Evolutionary conservation across 2,797 vertebrate genomes (phyloP).

Genomic region (Acipenser transmontanus): DNA sequence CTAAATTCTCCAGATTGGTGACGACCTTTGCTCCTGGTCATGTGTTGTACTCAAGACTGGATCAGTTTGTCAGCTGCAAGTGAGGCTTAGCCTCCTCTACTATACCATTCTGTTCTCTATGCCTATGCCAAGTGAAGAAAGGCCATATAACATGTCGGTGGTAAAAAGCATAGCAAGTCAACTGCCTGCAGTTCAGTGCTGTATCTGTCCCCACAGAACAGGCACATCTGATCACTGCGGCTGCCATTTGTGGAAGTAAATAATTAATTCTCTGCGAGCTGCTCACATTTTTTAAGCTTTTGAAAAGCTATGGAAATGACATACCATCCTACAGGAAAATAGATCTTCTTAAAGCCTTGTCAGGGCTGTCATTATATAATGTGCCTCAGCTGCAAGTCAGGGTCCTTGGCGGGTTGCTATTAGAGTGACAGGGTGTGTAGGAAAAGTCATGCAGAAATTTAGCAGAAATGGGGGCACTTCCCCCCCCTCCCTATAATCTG

Average conservation of each 20-base stretch:
- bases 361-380: slow-evolving; percentile 39
- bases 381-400: slow-evolving; percentile 29
- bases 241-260: slow-evolving; percentile 37
- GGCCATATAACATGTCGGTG: slow-evolving; percentile 16
- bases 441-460: slow-evolving; percentile 1
- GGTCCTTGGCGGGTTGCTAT: slow-evolving; percentile 25
- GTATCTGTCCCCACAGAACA: slow-evolving; percentile 49
- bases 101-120: neutral
- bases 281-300: slow-evolving; percentile 53
- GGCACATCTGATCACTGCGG: slow-evolving; percentile 30
- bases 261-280: slow-evolving; percentile 47
- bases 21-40: slow-evolving; percentile 22
- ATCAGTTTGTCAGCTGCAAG: slow-evolving; percentile 31
- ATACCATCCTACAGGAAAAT: slow-evolving; percentile 52
- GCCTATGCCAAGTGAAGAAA: slow-evolving; percentile 13
- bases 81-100: neutral
- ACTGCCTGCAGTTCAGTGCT: slow-evolving; percentile 25
- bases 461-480: neutral
- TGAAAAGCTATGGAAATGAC: slow-evolving; percentile 47
- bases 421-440: slow-evolving; percentile 9
- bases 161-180: slow-evolving; percentile 21
- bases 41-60: slow-evolving; percentile 29
- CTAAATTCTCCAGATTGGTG: neutral
- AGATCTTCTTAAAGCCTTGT: slow-evolving; percentile 50
- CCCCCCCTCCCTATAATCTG: slow-evolving; percentile 3